These are phyloP conservation scores for Sylvilagus bachmani DNA, from an alignment of 2,113 vertebrate genomes.

Conservation along the genomic window DNA sequence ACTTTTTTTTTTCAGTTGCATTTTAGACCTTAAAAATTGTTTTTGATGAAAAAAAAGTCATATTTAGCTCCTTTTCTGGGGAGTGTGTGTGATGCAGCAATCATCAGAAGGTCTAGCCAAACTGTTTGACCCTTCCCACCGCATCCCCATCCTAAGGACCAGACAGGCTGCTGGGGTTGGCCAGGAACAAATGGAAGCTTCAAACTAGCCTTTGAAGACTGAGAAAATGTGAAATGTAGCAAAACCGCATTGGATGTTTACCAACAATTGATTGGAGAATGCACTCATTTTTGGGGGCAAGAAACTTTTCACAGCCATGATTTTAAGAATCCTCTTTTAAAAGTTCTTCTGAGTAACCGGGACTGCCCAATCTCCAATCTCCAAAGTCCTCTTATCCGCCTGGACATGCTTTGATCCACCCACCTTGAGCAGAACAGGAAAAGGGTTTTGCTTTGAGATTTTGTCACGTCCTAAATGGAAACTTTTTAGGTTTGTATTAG, in stretches of 20 bases:
- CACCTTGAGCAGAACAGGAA: constrained; percentile 70
- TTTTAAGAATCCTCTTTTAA: not conserved
- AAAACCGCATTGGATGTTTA: constrained; percentile 41
- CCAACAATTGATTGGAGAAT: constrained; percentile 45
- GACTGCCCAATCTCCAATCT: not conserved
- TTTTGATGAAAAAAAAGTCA: not conserved
- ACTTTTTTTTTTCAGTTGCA: not conserved
- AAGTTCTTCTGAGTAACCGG: not conserved
- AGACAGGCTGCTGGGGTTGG: not conserved
- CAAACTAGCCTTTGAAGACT: constrained; percentile 57
- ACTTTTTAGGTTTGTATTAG: constrained; percentile 59
- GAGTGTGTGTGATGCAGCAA: constrained; percentile 54
- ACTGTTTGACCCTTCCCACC: constrained; percentile 21
- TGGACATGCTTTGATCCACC: constrained; percentile 69
- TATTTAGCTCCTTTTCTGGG: constrained; percentile 42
- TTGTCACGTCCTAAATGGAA: constrained; percentile 58
- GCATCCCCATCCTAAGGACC: not conserved
- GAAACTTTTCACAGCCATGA: not conserved
- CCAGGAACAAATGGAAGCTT: constrained; percentile 66
- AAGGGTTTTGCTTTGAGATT: constrained; percentile 57
- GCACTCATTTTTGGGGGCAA: constrained; percentile 22
- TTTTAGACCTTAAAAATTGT: not conserved
- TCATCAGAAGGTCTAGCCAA: constrained; percentile 54
- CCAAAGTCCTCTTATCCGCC: constrained; percentile 59
- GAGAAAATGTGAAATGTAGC: constrained; percentile 61